Conservation (phyloP, 2,113 vertebrate genomes). For the Rhea americana region DNA sequence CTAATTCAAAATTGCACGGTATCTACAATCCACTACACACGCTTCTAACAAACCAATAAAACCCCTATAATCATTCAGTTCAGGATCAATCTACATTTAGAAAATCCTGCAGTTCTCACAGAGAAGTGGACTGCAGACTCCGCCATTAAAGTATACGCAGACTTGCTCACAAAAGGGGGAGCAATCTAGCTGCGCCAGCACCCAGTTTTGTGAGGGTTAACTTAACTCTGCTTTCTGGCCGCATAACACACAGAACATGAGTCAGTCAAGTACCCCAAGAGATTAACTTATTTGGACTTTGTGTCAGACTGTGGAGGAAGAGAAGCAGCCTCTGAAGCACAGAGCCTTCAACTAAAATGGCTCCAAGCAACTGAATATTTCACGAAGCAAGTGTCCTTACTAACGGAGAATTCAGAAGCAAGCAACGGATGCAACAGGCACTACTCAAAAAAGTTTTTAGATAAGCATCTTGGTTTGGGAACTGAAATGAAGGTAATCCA, state of each 20-base stretch:
- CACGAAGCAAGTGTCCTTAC: neutral
- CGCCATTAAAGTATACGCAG: neutral
- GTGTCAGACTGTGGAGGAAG: neutral
- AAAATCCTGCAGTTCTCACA: neutral
- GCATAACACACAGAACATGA: neutral
- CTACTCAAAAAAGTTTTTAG: neutral
- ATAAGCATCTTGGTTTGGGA: neutral
- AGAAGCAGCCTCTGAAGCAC: neutral
- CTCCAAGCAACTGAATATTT: neutral
- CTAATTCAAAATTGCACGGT: neutral
- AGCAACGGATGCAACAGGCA: fast-evolving
- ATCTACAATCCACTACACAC: neutral
- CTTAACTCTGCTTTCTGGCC: neutral
- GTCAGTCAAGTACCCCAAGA: neutral
- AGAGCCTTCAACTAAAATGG: neutral
- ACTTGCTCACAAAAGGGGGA: neutral
- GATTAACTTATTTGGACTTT: neutral
- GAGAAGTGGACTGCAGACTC: neutral
- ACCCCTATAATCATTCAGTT: fast-evolving
- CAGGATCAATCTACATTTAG: neutral
- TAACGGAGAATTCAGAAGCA: neutral
- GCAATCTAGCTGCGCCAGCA: neutral
- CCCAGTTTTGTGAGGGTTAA: neutral
- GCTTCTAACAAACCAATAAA: neutral
- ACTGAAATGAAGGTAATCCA: neutral